A percentile compares a stretch with the other conserved stretches of the same genome.
These are phyloP conservation scores for Steinernema hermaphroditum DNA, from an alignment of 2,888 invertebrate species.

Conservation along the genomic window DNA sequence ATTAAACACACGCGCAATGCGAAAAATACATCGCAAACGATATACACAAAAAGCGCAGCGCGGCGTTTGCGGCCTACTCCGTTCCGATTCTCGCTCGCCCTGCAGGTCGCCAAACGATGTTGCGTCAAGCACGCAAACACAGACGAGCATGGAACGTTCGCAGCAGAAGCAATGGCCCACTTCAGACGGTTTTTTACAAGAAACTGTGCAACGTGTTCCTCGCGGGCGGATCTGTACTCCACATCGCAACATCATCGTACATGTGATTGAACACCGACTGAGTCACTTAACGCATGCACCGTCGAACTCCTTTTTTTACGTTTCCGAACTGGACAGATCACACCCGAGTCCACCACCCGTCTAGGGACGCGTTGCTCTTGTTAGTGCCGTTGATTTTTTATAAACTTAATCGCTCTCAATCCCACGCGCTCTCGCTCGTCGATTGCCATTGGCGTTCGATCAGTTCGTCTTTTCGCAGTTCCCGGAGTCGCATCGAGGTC, in stretches of 20 bases:
- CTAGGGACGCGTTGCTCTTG: conserved; percentile 5
- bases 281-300: conserved; percentile 4
- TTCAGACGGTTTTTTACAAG: neutral
- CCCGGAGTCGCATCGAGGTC: neutral
- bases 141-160: conserved; percentile 28
- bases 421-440: conserved; percentile 19
- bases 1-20: conserved; percentile 31
- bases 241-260: neutral
- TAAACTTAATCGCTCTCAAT: conserved; percentile 19
- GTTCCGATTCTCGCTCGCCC: conserved; percentile 30
- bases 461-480: conserved; percentile 19
- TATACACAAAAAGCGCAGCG: conserved; percentile 31
- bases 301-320: neutral
- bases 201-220: neutral
- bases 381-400: conserved; percentile 15
- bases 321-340: neutral
- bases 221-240: neutral
- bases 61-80: conserved; percentile 31
- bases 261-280: neutral
- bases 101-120: conserved; percentile 28
- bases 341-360: neutral
- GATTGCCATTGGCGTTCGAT: conserved; percentile 28
- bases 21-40: conserved; percentile 31
- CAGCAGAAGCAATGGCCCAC: neutral
- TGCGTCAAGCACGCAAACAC: conserved; percentile 29